Evolutionary conservation across 35 echinoderm and acorn worm genomes (phyloP).

Genomic region (Acanthaster planci): DNA sequence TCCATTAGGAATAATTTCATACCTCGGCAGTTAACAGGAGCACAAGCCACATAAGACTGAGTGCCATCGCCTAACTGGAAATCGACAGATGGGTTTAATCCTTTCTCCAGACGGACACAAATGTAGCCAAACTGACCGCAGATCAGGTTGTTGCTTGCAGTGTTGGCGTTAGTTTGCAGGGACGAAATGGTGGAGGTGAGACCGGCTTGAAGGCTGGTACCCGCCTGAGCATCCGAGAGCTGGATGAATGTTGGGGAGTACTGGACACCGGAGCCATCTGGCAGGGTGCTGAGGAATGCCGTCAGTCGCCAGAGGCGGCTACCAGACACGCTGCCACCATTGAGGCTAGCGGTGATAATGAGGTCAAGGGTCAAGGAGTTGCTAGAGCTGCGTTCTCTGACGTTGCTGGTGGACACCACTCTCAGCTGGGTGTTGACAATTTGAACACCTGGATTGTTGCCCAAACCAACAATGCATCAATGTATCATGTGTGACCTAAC

Average conservation of each 20-base stretch:
- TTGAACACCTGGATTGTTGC: constrained; percentile 54
- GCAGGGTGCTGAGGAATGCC: constrained; percentile 38
- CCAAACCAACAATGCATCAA: no score
- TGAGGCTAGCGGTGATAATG: constrained; percentile 28
- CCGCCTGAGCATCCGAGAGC: constrained; percentile 34
- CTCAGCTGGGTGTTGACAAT: constrained; percentile 38
- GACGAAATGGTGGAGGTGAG: not conserved
- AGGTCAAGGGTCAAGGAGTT: constrained; percentile 74
- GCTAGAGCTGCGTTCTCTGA: constrained; percentile 36
- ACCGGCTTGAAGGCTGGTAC: constrained; percentile 9
- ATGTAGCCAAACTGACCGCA: constrained; percentile 67
- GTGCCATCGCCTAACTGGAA: constrained; percentile 28
- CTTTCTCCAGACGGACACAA: constrained; percentile 45
- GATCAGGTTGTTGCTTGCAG: constrained; percentile 3
- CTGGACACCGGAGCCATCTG: constrained; percentile 44
- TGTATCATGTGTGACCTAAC: no score
- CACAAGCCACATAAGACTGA: constrained; percentile 17
- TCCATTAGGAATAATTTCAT: not conserved
- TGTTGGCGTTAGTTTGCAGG: not conserved
- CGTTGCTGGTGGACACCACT: constrained; percentile 21
- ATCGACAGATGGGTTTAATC: constrained; percentile 16
- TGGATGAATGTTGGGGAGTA: constrained; percentile 3
- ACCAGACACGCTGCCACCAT: constrained; percentile 56
- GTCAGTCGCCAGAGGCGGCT: constrained; percentile 73
- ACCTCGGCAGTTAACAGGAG: constrained; percentile 46